Evolutionary conservation across 2,888 invertebrate species (phyloP), one percentile per base, ranked within the genome.

Genomic region (Heliconius sara): DNA sequence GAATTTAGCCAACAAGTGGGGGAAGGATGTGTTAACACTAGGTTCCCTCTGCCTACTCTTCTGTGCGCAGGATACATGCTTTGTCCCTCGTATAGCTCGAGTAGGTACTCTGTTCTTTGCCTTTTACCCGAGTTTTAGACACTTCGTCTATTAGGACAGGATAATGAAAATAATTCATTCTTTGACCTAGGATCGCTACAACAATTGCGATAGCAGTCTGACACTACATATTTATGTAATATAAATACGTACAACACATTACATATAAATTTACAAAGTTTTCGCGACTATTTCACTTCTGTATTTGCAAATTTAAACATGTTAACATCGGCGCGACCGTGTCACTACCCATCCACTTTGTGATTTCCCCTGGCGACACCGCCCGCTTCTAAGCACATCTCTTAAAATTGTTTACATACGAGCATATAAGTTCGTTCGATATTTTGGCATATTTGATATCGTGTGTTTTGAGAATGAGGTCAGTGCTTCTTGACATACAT

Each of bases 321-420:
- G 63, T 60, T 39, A 63, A 63, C 57, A n/a, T 19, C 74, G 52
- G 22, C 52, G 19, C 22, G 43, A 47, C 70, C 47, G 25, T n/a
- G n/a, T 16, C 16, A 16, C 63, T 22, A 57, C 74, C 9, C 74
- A 72, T 79, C 77, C 81, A 82, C 80, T 80, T 80, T 76, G 63
- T 83, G 83, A 84, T 83, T 84, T 83, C 84, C 83, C 83, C 57
- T 16, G 82, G 65, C 81, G 67, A 66, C 77, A 77, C 39, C 63
- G n/a, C 75, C 77, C 77, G 79, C 76, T 66, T 71, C 60, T 75
- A 80, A 79, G 25, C 52, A 72, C 30, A 43, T 10, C 63, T 43
- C 65, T 60, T 76, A 71, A 60, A 30, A 77, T 16, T 39, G 16
- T 65, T 63, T 67, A 66, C 30, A 52, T 73, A 60, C 27, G n/a